Evolutionary conservation across 2,113 vertebrate genomes (phyloP), one percentile per base, ranked within the genome.

Genomic region (Bombycilla garrulus): DNA sequence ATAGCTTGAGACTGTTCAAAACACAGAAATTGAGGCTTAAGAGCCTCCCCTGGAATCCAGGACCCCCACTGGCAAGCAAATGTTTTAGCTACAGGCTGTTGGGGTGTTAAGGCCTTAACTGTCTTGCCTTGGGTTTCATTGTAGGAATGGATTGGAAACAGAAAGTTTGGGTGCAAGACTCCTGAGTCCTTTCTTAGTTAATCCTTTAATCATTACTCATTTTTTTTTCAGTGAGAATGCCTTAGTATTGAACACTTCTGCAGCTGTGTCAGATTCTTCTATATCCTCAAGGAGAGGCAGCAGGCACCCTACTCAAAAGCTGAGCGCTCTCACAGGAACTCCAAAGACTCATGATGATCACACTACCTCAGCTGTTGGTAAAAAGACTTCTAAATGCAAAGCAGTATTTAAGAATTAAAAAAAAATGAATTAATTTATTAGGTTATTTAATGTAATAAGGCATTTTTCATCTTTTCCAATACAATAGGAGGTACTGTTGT

Each of bases 351-450:
- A 98, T 84, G 98, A 98, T 62, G 98, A 99, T 92, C 97, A 92
- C 24, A 98, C 98, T 40, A 98, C 98, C 26, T 98, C 98, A 58
- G 56, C 97, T 79, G 88, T 96, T 88, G 99, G 99, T 99, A 98
- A 98, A 79, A 47, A 44, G 47, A 38, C 53, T 69, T 92, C 24
- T 66, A 88, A 85, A 91, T 87, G 23, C 74, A 72, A 81, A 90
- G 35, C 40, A 83, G 1, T 60, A 33, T 60, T 94, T 86, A 53
- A 48, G 60, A 60, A 56, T 21, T 33, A 81, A 9, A 58, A 72
- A 82, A 73, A 38, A 58, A 61, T 8, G 28, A 76, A 81, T 70
- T 50, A 24, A 42, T 90, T 88, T 56, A 24, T 33, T 90, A 56
- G 10, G 8, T 84, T 71, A 25, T 74, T 87, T 86, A 73, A 58